Base-by-base conservation (phyloP, 2,113 vertebrate genomes). In the Gymnobelideus leadbeateri region DNA sequence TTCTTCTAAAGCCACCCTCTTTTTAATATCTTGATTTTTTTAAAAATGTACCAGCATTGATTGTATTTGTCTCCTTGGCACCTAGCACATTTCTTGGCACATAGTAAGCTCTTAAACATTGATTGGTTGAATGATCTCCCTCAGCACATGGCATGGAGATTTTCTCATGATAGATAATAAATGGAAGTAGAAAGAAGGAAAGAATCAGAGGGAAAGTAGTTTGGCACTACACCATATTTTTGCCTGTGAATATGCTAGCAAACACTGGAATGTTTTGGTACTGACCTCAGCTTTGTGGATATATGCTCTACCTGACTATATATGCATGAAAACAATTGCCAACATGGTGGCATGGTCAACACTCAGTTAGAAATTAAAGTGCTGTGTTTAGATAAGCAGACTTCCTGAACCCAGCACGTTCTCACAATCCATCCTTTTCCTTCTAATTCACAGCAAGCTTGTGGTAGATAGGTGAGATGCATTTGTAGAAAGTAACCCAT, bases 401-500 rank as follows among this genome's bases (percentile, higher is more conserved):
- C 94, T 96, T 91, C 91, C 92, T 91, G 51, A 84, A 43, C 77
- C 91, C 57, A 89, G 3, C 55, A 92, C 47, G 68, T 91, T 84
- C 93, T 91, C 57, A 92, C 92, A 91, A 94, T 92, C 37, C 46
- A 43, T 94, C 90, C 47, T 68, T 95, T 49, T 90, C 31, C 26
- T 52, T 91, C 91, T 93, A 90, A 93, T 95, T 94, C 95, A 50
- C 37, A 52, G 89, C 61, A 61, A 51, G 89, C 91, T 91, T 90
- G 54, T 93, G 93, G 84, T 90, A 93, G 92, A 89, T 31, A 95
- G 92, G 94, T 61, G 46, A 57, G 51, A 94, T 94, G n/a, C 49
- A 93, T 95, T 94, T 92, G 90, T 50, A 92, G 77, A 55, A 93
- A 96, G 91, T 90, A 95, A 96, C 92, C 57, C 68, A 57, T 91